These are phyloP conservation scores for Emys orbicularis DNA, from an alignment of 2,797 vertebrate genomes.

Conservation along the genomic window DNA sequence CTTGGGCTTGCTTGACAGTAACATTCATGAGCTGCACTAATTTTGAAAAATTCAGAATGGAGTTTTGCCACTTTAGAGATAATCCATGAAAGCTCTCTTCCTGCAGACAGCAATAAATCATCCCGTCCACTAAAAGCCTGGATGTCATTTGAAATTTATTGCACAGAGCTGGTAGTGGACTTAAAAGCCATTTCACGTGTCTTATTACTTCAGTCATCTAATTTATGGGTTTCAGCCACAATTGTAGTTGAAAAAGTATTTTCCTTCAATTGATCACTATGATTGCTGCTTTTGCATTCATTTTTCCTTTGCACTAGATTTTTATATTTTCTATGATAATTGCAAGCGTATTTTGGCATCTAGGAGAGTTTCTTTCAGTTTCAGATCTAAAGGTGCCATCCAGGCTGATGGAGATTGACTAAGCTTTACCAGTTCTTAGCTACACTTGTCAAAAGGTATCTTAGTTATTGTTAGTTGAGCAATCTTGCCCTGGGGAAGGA, in stretches of 20 bases:
- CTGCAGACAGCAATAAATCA: slow-evolving; percentile 85
- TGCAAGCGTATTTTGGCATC: slow-evolving; percentile 48
- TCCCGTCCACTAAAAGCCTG: slow-evolving; percentile 82
- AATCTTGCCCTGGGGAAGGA: slow-evolving; percentile 77
- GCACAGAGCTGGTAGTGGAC: slow-evolving; percentile 81
- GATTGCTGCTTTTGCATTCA: slow-evolving; percentile 73
- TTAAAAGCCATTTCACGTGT: slow-evolving; percentile 87
- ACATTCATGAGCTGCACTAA: slow-evolving; percentile 79
- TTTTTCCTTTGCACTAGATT: slow-evolving; percentile 27
- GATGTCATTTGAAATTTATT: slow-evolving; percentile 87
- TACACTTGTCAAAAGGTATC: slow-evolving; percentile 81
- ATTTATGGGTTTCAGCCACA: slow-evolving; percentile 83
- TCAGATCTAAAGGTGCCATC: slow-evolving; percentile 64
- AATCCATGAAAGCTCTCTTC: slow-evolving; percentile 84
- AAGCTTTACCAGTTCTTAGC: slow-evolving; percentile 72
- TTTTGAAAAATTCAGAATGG: slow-evolving; percentile 83
- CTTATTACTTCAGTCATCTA: slow-evolving; percentile 86
- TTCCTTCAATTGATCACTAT: slow-evolving; percentile 80
- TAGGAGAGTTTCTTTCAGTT: slow-evolving; percentile 45
- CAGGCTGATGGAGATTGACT: slow-evolving; percentile 68
- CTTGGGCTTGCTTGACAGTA: slow-evolving; percentile 75
- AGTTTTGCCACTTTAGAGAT: slow-evolving; percentile 85
- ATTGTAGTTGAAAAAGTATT: slow-evolving; percentile 78
- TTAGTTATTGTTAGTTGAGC: slow-evolving; percentile 76
- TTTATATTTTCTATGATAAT: slow-evolving; percentile 29